Percentiles rank a stretch among this genome's conserved stretches.
These are phyloP conservation scores for Drosophila parthenogenetica DNA, from an alignment of 2,888 invertebrate genomes.

Conservation along the genomic window DNA sequence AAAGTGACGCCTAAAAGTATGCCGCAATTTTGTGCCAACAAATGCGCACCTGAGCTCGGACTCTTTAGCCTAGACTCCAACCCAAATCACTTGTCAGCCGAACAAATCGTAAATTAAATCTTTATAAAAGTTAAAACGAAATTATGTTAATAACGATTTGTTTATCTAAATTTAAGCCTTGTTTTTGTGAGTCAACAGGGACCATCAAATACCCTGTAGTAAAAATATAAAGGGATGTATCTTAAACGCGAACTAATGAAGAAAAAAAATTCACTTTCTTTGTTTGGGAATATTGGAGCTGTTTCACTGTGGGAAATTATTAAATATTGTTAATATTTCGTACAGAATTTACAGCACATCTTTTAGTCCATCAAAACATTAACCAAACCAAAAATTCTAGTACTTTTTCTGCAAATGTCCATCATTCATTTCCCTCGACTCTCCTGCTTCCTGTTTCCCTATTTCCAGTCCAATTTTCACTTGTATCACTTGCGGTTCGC, in stretches of 20 bases:
- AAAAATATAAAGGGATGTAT: background rate
- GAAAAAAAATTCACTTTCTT: no score
- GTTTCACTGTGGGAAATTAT: no score
- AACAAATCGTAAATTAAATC: slow-evolving; percentile 30
- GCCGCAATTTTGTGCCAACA: background rate
- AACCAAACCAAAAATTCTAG: no score
- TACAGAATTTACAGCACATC: no score
- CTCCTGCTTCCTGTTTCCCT: background rate
- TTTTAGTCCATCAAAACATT: no score
- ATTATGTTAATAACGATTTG: slow-evolving; percentile 45
- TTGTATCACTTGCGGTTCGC: slow-evolving; percentile 20
- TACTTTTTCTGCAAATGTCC: background rate
- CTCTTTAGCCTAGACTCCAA: background rate
- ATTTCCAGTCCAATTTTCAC: background rate
- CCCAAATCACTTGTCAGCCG: slow-evolving; percentile 1
- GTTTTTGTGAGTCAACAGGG: background rate
- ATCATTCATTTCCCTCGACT: background rate
- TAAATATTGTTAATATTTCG: no score
- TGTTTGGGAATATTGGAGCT: no score
- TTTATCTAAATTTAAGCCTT: slow-evolving; percentile 1
- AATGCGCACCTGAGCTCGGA: background rate
- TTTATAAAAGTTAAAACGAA: slow-evolving; percentile 35
- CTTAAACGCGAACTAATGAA: no score
- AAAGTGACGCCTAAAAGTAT: slow-evolving; percentile 37
- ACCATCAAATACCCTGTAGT: background rate